These are phyloP conservation scores for Drosophila mulleri DNA, from an alignment of 2,888 invertebrate species.

Conservation along the genomic window DNA sequence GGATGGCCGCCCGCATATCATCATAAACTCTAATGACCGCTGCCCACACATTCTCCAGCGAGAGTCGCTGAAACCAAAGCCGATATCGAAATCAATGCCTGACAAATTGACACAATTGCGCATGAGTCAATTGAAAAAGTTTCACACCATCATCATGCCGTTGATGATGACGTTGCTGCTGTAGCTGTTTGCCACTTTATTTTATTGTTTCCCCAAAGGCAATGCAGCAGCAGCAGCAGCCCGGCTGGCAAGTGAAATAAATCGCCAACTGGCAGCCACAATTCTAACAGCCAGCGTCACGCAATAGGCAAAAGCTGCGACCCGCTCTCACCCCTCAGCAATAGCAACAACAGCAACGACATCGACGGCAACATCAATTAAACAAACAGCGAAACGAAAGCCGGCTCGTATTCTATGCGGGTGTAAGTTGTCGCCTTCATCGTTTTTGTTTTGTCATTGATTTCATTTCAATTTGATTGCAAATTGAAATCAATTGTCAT, in stretches of 20 bases:
- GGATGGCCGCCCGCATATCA: conserved; percentile 65
- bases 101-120: conserved; percentile 81
- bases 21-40: conserved; percentile 70
- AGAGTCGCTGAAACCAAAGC: conserved; percentile 57
- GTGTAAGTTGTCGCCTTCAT: conserved; percentile 66
- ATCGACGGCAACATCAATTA: conserved; percentile 64
- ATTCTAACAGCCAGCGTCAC: conserved; percentile 68
- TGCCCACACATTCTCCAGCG: conserved; percentile 64
- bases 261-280: conserved; percentile 65
- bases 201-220: conserved; percentile 80
- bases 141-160: conserved; percentile 54
- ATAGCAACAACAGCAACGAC: conserved; percentile 22
- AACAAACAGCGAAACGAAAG: conserved; percentile 39
- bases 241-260: conserved; percentile 72
- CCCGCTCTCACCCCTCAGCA: conserved; percentile 11
- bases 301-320: conserved; percentile 57
- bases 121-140: conserved; percentile 78
- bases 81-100: conserved; percentile 79
- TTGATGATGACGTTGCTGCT: conserved; percentile 42
- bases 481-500: conserved; percentile 77
- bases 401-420: conserved; percentile 60
- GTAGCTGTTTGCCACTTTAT: conserved; percentile 79
- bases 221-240: conserved; percentile 44
- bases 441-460: conserved; percentile 76
- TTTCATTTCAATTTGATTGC: conserved; percentile 80